phyloP scores from a whole-genome alignment of 2,888 invertebrate species.

The Eugnorisma glareosa region DNA sequence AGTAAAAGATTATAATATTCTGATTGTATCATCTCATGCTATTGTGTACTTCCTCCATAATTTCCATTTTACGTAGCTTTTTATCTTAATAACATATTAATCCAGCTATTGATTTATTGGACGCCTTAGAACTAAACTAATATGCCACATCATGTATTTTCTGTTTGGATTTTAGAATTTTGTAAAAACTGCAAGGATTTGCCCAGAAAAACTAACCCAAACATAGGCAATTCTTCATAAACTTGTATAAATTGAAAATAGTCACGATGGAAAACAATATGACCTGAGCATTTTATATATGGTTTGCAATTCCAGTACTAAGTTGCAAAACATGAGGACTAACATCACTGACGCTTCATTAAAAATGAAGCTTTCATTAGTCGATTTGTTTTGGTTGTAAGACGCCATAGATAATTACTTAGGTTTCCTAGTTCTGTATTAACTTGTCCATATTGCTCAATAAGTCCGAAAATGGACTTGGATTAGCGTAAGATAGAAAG shows the following conservation, averaged over 20 bases:
- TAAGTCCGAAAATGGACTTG: conserved; percentile 83
- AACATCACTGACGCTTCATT: conserved; percentile 50
- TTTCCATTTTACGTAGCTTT: conserved; percentile 74
- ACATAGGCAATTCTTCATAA: neutral
- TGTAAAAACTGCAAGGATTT: neutral
- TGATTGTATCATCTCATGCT: conserved; percentile 36
- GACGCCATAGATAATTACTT: conserved; percentile 68
- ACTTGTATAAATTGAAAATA: neutral
- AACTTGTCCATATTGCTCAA: conserved; percentile 90
- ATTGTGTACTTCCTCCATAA: conserved; percentile 67
- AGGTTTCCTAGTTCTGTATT: conserved; percentile 80
- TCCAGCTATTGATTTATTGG: conserved; percentile 45
- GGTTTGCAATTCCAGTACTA: conserved; percentile 37
- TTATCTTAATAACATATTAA: conserved; percentile 67
- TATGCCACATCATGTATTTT: conserved; percentile 20
- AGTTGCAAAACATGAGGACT: conserved; percentile 25
- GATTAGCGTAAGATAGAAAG: conserved; percentile 84
- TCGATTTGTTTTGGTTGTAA: conserved; percentile 61
- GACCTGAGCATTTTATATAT: conserved; percentile 21
- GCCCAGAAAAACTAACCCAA: neutral
- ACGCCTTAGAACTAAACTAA: conserved; percentile 48
- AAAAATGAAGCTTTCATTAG: conserved; percentile 52
- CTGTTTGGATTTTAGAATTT: conserved; percentile 9
- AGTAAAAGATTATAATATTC: conserved; percentile 1
- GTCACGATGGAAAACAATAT: neutral